Evolutionary conservation across 2,113 vertebrate species (phyloP), one percentile per base, ranked within the genome.

Genomic region (Pavo muticus): DNA sequence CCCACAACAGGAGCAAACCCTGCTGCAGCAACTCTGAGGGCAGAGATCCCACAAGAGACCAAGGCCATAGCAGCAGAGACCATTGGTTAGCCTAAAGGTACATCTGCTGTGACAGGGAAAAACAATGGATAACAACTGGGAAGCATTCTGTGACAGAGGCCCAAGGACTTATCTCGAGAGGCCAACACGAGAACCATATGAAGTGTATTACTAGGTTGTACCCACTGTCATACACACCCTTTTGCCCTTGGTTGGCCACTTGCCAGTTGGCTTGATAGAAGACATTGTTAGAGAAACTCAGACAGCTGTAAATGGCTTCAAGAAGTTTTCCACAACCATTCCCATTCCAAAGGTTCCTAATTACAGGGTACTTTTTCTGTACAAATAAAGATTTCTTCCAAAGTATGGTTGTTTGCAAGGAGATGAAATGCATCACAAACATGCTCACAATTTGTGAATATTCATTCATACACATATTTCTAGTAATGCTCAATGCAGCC

Each of bases 381-480:
- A 12, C 45, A n/a, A 74, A 50, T 12, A 50, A 20, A 30, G 42
- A 69, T 84, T 85, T 71, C 40, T 77, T 84, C 50, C 52, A 73
- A 52, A 82, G 47, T 54, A 60, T 35, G 60, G 4, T 44, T 68
- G 70, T 71, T 86, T 84, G 72, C 78, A 86, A 69, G n/a, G 71
- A 6, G 84, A 69, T 30, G 61, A 82, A 84, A 93, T 90, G 42
- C 67, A 29, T 35, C 2, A 14, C 78, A 86, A 82, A 68, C 71
- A 61, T 27, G 79, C 64, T 44, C 19, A 24, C 50, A 15, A 60
- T 68, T 20, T 39, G 73, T 15, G 69, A 93, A n/a, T 61, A 0
- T 15, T 57, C 76, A 64, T 52, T 48, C 37, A 14, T 37, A 69
- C 42, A 61, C 92, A 91, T 86, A 61, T 73, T 92, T 91, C 65